Evolutionary conservation across 2,888 invertebrate genomes (phyloP).

Genomic region (Meandrusa payeni): DNA sequence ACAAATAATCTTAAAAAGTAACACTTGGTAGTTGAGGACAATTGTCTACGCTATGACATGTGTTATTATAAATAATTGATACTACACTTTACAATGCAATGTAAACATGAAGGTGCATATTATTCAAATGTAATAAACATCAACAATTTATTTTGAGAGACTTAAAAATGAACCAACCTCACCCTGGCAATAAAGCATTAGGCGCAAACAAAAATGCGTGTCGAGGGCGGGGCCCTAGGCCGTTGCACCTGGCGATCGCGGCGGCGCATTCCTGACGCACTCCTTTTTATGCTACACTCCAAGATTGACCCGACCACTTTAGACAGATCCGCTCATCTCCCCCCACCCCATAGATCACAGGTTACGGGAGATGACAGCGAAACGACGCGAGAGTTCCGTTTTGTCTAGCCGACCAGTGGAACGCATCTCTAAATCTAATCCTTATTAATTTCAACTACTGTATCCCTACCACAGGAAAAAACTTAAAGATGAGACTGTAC

Average conservation of each 20-base stretch:
- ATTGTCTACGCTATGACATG: too few relatives aligned
- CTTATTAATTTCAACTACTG: constrained; percentile 54
- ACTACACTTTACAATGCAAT: too few relatives aligned
- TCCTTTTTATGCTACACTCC: constrained; percentile 74
- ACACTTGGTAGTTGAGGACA: too few relatives aligned
- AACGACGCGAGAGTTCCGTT: constrained; percentile 39
- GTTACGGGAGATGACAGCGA: constrained; percentile 43
- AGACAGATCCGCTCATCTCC: constrained; percentile 44
- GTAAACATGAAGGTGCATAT: too few relatives aligned
- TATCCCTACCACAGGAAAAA: constrained; percentile 48
- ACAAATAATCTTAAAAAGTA: too few relatives aligned
- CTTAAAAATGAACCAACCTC: not conserved
- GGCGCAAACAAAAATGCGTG: constrained; percentile 69
- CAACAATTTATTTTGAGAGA: too few relatives aligned
- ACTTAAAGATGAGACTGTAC: too few relatives aligned
- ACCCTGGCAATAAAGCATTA: constrained; percentile 46
- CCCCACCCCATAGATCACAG: constrained; percentile 37
- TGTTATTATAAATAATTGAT: too few relatives aligned
- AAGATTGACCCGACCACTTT: constrained; percentile 57
- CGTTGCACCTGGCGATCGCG: constrained; percentile 75
- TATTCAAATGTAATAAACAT: too few relatives aligned
- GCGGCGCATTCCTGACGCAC: constrained; percentile 76
- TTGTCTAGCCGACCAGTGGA: constrained; percentile 36
- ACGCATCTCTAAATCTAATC: constrained; percentile 38
- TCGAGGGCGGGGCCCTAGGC: constrained; percentile 65